Percentiles rank a stretch among this genome's conserved stretches.
phyloP scores from a whole-genome alignment of 2,888 invertebrate genomes.

The Lepidocyrtoides sp. region DNA sequence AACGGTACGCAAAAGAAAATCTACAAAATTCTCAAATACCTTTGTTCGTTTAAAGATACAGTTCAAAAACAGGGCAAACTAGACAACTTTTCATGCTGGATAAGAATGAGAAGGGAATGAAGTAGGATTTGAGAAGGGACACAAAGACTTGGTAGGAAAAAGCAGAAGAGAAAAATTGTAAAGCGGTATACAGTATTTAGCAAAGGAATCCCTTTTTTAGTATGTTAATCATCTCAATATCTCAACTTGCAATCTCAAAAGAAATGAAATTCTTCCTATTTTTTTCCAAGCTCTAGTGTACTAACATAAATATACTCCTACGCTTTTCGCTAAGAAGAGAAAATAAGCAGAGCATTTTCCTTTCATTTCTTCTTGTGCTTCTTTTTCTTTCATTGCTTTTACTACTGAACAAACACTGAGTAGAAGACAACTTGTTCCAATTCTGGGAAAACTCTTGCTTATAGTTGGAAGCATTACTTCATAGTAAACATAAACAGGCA shows the following conservation, averaged over 20 bases:
- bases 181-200: background rate
- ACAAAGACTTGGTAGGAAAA: constrained; percentile 5
- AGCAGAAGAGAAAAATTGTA: constrained; percentile 33
- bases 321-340: background rate
- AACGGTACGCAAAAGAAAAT: background rate
- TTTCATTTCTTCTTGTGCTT: constrained; percentile 3
- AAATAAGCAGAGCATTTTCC: background rate
- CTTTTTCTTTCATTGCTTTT: background rate
- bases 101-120: background rate
- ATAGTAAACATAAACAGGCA: background rate
- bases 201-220: constrained; percentile 59
- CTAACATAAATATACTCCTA: background rate
- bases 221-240: constrained; percentile 76
- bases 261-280: constrained; percentile 67
- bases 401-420: background rate
- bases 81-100: background rate
- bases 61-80: no score
- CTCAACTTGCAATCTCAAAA: constrained; percentile 73
- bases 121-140: background rate
- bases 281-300: constrained; percentile 23
- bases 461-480: background rate
- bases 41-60: background rate
- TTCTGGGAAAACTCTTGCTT: background rate
- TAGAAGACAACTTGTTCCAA: background rate
- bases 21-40: constrained; percentile 37